Evolutionary conservation across 2,888 invertebrate species (phyloP).

Genomic region (Thysanoteuthis rhombus): DNA sequence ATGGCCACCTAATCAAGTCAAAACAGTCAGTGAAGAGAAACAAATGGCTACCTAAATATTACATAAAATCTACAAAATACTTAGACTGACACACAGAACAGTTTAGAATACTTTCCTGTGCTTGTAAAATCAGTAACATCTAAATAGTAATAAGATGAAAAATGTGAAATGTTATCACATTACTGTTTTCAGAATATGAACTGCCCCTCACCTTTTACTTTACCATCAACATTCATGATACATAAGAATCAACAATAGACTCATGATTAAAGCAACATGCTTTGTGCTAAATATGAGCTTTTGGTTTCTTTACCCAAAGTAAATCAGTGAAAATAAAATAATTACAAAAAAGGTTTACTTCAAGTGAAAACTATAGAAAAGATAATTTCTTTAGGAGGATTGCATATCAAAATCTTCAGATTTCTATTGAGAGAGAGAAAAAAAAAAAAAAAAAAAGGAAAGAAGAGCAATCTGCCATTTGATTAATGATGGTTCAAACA

Average conservation of each 20-base stretch:
- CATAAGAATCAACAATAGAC: background rate
- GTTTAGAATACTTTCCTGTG: too few species aligned
- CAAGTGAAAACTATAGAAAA: background rate
- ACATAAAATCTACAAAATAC: too few species aligned
- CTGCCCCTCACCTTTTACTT: background rate
- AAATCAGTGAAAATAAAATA: background rate
- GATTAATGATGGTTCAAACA: background rate
- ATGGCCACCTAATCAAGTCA: too few species aligned
- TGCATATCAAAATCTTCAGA: background rate
- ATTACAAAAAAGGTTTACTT: background rate
- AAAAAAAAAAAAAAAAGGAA: background rate
- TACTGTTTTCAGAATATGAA: background rate
- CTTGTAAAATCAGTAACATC: too few species aligned
- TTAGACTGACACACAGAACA: too few species aligned
- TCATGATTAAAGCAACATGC: too few species aligned
- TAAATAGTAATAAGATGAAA: too few species aligned
- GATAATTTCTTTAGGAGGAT: too few species aligned
- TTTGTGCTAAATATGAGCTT: background rate
- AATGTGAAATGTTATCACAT: too few species aligned
- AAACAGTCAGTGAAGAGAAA: too few species aligned
- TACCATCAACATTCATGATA: background rate
- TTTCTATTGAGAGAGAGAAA: too few species aligned
- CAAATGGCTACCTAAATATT: too few species aligned
- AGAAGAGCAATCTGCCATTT: background rate
- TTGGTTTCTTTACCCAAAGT: background rate